phyloP scores from a whole-genome alignment of 2,888 invertebrate species.

The Lordiphosa andalusiaca region DNA sequence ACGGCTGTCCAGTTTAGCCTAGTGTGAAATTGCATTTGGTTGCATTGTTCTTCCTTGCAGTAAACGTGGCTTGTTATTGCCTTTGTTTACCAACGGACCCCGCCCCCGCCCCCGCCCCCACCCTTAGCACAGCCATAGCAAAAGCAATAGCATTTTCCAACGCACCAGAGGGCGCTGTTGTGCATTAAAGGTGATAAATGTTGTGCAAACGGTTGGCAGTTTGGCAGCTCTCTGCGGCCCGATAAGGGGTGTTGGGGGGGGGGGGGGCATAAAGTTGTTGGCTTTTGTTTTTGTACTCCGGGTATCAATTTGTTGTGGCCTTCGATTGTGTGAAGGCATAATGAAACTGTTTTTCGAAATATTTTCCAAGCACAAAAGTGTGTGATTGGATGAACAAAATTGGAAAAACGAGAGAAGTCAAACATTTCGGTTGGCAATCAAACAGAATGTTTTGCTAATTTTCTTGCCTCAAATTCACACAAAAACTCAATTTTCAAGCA shows the following conservation, averaged over 20 bases:
- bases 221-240: slow-evolving; percentile 26
- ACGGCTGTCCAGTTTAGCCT: slow-evolving; percentile 44
- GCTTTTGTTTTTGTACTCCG: not conserved
- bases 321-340: slow-evolving; percentile 3
- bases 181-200: slow-evolving; percentile 62
- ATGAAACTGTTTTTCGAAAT: slow-evolving; percentile 5
- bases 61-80: slow-evolving; percentile 32
- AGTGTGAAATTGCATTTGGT: slow-evolving; percentile 67
- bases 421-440: too few relatives aligned
- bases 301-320: slow-evolving; percentile 13
- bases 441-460: too few relatives aligned
- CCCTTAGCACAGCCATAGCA: slow-evolving; percentile 1
- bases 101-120: not conserved
- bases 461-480: too few relatives aligned
- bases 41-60: slow-evolving; percentile 45
- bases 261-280: not conserved
- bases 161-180: slow-evolving; percentile 12
- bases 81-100: slow-evolving; percentile 23
- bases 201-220: slow-evolving; percentile 45
- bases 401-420: too few relatives aligned
- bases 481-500: too few relatives aligned
- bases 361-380: too few relatives aligned
- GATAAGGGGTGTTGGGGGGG: not conserved
- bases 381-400: too few relatives aligned
- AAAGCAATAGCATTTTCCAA: slow-evolving; percentile 8